phyloP scores from a whole-genome alignment of 2,888 invertebrate species.

The Trilocha varians region DNA sequence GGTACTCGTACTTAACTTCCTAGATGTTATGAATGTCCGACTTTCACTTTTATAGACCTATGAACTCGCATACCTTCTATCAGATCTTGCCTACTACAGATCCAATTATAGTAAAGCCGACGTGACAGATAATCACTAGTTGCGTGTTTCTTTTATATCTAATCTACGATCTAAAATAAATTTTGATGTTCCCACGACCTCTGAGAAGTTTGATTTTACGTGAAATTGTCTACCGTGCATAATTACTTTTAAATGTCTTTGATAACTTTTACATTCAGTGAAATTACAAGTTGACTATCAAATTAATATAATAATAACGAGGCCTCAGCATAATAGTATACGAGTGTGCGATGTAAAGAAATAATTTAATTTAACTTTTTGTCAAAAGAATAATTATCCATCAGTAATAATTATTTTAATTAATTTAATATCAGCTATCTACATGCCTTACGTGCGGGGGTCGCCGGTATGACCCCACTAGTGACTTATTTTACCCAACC shows the following conservation, averaged over 20 bases:
- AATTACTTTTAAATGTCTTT: neutral
- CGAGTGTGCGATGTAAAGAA: no score
- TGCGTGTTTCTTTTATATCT: neutral
- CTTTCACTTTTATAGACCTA: neutral
- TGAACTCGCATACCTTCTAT: neutral
- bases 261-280: no score
- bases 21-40: neutral
- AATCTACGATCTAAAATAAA: neutral
- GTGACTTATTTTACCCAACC: no score
- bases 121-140: neutral
- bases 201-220: neutral
- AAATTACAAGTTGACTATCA: no score
- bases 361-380: no score
- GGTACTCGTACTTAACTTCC: no score
- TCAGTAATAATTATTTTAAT: no score
- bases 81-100: neutral
- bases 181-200: neutral
- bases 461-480: no score
- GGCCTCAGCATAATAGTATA: neutral
- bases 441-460: no score
- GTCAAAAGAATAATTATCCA: no score
- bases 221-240: neutral
- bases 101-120: neutral
- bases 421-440: no score
- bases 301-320: neutral